phyloP scores from a whole-genome alignment of 2,797 vertebrate genomes.

The Alectoris magna region DNA sequence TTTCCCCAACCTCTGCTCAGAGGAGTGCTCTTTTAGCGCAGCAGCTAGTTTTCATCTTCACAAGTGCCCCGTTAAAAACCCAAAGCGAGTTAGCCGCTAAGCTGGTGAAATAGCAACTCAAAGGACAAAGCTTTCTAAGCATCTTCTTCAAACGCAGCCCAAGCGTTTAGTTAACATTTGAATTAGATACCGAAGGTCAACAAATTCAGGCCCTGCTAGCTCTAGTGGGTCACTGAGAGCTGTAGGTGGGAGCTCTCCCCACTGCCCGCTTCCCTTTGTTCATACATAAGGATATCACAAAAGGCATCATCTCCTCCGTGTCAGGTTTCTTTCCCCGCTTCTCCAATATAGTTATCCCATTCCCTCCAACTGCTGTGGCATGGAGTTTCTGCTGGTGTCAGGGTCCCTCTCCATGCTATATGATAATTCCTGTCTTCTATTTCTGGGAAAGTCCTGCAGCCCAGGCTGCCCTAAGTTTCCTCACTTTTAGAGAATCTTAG shows the following conservation, averaged over 20 bases:
- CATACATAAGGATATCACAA: background rate
- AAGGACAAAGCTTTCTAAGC: background rate
- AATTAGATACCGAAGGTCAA: slow-evolving; percentile 18
- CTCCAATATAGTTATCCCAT: background rate
- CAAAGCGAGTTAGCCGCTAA: background rate
- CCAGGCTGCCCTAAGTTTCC: background rate
- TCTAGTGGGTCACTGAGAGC: background rate
- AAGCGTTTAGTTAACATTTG: slow-evolving; percentile 20
- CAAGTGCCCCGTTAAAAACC: background rate
- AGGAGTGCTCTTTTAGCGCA: background rate
- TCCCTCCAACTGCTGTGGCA: background rate
- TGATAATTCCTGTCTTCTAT: background rate
- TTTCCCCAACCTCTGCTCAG: background rate
- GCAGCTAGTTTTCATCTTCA: background rate
- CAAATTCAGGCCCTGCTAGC: background rate
- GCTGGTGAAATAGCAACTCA: background rate
- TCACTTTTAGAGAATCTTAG: background rate
- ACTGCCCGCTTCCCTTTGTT: background rate
- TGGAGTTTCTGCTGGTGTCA: background rate
- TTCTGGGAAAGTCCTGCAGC: background rate
- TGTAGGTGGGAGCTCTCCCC: background rate
- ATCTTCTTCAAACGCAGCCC: background rate
- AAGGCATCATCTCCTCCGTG: fast-evolving
- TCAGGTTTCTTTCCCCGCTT: background rate
- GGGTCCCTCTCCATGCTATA: background rate